phyloP scores from a whole-genome alignment of 2,113 vertebrate genomes.

The Xenopus tropicalis region DNA sequence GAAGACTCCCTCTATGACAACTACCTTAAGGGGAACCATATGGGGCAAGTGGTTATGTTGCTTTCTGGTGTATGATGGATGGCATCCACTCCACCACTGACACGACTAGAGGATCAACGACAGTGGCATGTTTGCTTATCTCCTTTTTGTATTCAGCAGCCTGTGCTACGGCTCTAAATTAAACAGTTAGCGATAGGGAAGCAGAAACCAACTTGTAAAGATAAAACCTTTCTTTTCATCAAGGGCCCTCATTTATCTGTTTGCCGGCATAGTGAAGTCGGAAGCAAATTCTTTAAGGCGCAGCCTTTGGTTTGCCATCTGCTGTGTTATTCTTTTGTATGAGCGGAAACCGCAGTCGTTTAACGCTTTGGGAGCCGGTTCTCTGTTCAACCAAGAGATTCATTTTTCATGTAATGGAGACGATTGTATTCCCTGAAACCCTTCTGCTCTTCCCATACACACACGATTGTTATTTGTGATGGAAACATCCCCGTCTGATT shows the following conservation, averaged over 20 bases:
- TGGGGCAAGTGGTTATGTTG: slow-evolving; percentile 29
- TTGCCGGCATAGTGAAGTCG: not conserved
- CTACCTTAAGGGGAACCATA: slow-evolving; percentile 40
- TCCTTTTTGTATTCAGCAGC: not conserved
- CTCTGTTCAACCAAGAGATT: not conserved
- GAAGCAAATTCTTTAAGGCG: not conserved
- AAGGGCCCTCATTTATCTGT: slow-evolving; percentile 1
- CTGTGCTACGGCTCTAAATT: not conserved
- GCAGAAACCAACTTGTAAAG: not conserved
- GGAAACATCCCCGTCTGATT: no score
- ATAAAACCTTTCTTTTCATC: not conserved
- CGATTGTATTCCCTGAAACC: no score
- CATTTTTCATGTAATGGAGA: not conserved
- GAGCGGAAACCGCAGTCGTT: slow-evolving; percentile 1
- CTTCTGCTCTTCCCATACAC: no score
- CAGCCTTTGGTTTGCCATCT: slow-evolving; percentile 26
- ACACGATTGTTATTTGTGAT: no score
- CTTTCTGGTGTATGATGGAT: slow-evolving; percentile 32
- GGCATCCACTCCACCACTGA: slow-evolving; percentile 16
- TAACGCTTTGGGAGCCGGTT: not conserved
- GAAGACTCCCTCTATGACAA: slow-evolving; percentile 20
- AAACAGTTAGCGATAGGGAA: not conserved
- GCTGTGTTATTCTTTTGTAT: not conserved
- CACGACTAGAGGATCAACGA: slow-evolving; percentile 13
- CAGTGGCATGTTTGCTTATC: not conserved